These are phyloP conservation scores for Paralvinella palmiformis DNA, from an alignment of 1,140 invertebrate genomes.

Conservation along the genomic window DNA sequence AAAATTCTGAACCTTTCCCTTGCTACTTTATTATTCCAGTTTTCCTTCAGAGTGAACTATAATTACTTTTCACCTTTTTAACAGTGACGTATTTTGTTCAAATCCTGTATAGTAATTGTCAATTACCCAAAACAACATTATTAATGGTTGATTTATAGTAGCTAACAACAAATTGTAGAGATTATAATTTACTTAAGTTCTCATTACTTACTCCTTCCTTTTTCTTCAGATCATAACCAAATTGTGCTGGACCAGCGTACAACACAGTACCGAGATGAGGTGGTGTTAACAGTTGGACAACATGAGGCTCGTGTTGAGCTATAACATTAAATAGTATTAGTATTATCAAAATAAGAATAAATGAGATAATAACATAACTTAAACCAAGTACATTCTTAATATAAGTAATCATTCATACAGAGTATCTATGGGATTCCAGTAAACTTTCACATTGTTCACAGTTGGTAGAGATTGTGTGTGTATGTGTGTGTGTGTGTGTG, in stretches of 20 bases:
- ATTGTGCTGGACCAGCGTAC: constrained; percentile 83
- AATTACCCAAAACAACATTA: constrained; percentile 15
- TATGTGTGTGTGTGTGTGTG: not conserved
- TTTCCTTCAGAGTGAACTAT: too few species aligned
- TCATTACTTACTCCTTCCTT: constrained; percentile 37
- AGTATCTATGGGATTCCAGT: too few species aligned
- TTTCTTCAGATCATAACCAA: constrained; percentile 67
- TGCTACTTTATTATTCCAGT: too few species aligned
- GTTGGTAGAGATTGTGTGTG: not conserved
- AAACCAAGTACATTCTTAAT: too few species aligned
- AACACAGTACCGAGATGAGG: constrained; percentile 48
- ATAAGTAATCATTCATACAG: too few species aligned
- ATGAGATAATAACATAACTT: too few species aligned
- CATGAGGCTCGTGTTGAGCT: constrained; percentile 45
- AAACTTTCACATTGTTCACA: too few species aligned
- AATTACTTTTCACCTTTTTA: not conserved
- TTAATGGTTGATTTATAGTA: too few species aligned
- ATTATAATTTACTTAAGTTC: too few species aligned
- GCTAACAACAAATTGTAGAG: too few species aligned
- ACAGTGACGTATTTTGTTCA: not conserved
- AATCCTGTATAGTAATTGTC: constrained; percentile 1
- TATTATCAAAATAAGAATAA: too few species aligned
- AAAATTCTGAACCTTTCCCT: too few species aligned
- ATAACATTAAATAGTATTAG: not conserved
- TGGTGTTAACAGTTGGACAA: constrained; percentile 34